Evolutionary conservation across 2,888 invertebrate genomes (phyloP).

Genomic region (Caradrina kadenii): DNA sequence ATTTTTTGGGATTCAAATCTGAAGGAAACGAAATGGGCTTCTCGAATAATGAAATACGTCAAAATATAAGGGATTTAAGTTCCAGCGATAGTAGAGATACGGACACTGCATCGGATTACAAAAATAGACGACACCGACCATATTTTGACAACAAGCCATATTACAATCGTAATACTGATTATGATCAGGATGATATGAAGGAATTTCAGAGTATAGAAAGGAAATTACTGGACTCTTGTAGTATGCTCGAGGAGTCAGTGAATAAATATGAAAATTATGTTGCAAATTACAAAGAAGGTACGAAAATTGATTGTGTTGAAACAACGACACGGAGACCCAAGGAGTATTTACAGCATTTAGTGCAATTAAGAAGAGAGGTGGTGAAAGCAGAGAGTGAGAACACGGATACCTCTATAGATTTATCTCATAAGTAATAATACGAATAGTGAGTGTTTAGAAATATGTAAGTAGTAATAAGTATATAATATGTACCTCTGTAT

Average conservation of each 20-base stretch:
- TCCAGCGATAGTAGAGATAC: slow-evolving; percentile 65
- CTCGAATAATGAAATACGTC: slow-evolving; percentile 54
- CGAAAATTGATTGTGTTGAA: slow-evolving; percentile 42
- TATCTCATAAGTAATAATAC: slow-evolving; percentile 51
- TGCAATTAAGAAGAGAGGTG: slow-evolving; percentile 89
- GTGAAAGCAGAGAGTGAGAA: slow-evolving; percentile 87
- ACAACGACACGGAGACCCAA: slow-evolving; percentile 82
- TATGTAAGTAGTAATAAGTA: slow-evolving; percentile 8
- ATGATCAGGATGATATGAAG: slow-evolving; percentile 64
- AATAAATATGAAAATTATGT: slow-evolving; percentile 80
- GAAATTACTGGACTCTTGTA: slow-evolving; percentile 79
- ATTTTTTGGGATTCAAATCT: slow-evolving; percentile 72
- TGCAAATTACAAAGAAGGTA: slow-evolving; percentile 62
- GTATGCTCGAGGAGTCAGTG: slow-evolving; percentile 76
- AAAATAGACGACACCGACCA: slow-evolving; percentile 33
- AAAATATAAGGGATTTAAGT: slow-evolving; percentile 61
- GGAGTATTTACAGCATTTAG: slow-evolving; percentile 90
- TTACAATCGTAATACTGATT: slow-evolving; percentile 24
- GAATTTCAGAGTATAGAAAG: slow-evolving; percentile 73
- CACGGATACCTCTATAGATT: slow-evolving; percentile 67
- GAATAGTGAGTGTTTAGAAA: slow-evolving; percentile 2
- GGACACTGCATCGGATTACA: slow-evolving; percentile 55
- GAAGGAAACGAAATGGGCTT: slow-evolving; percentile 38
- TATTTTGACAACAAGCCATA: slow-evolving; percentile 37
- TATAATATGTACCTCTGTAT: not conserved